Evolutionary conservation across 2,113 vertebrate genomes (phyloP).

Genomic region (Synodontis membranacea): DNA sequence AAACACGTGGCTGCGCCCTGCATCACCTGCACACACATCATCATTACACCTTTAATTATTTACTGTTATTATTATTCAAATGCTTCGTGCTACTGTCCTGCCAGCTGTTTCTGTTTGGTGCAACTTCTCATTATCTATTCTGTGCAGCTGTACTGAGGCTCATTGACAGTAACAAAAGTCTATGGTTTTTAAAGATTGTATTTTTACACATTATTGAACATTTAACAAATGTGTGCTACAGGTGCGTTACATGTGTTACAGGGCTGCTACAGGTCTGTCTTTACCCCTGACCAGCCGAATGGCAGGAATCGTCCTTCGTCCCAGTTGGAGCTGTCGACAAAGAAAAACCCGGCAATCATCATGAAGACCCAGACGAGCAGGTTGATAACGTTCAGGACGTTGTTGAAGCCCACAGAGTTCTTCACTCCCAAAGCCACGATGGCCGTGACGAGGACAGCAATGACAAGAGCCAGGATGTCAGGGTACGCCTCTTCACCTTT

Average conservation of each 20-base stretch:
- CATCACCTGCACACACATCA: constrained; percentile 79
- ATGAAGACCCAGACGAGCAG: constrained; percentile 93
- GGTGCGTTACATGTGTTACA: background rate
- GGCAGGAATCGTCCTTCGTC: constrained; percentile 87
- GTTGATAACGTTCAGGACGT: constrained; percentile 90
- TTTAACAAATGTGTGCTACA: background rate
- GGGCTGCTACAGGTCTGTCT: constrained; percentile 44
- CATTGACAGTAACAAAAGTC: too few relatives aligned
- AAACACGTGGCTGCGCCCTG: constrained; percentile 95
- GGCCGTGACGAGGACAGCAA: constrained; percentile 86
- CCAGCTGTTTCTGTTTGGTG: background rate
- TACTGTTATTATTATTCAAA: background rate
- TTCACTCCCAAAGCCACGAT: constrained; percentile 88
- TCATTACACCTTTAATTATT: background rate
- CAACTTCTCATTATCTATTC: background rate
- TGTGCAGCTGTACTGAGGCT: too few relatives aligned
- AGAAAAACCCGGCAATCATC: constrained; percentile 91
- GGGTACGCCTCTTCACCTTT: constrained; percentile 93
- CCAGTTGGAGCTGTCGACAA: constrained; percentile 87
- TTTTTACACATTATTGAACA: background rate
- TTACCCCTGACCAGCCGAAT: constrained; percentile 96
- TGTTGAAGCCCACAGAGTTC: constrained; percentile 94
- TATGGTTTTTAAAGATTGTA: too few relatives aligned
- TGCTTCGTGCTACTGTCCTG: background rate
- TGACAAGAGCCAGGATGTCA: constrained; percentile 88